Conservation (phyloP, 1,140 invertebrate genomes). For the Pararge aegeria region DNA sequence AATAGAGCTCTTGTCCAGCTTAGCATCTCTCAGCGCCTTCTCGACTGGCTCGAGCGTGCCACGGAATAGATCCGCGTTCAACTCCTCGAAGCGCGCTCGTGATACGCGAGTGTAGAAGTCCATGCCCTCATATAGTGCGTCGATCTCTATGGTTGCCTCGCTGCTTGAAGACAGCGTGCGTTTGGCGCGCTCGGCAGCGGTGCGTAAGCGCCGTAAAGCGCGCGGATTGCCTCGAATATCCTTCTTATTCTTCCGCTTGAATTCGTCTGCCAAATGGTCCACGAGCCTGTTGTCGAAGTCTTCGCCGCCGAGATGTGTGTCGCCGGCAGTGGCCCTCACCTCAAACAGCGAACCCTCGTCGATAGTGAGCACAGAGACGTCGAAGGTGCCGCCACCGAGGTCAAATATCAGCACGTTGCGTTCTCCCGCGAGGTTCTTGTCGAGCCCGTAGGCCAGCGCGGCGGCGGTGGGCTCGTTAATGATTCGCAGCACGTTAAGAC, state of each 20-base stretch:
- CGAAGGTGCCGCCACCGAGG: constrained; percentile 84
- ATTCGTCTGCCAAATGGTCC: constrained; percentile 83
- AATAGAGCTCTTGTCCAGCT: constrained; percentile 85
- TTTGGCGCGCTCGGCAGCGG: constrained; percentile 83
- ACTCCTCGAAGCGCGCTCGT: constrained; percentile 83
- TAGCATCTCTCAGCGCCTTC: constrained; percentile 87
- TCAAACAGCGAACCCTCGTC: too few species aligned
- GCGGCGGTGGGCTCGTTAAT: constrained; percentile 89
- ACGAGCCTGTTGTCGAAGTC: constrained; percentile 93
- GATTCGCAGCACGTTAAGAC: constrained; percentile 85
- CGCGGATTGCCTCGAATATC: constrained; percentile 73
- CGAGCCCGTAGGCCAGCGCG: constrained; percentile 87
- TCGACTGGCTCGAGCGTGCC: too few species aligned
- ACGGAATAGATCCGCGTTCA: constrained; percentile 83
- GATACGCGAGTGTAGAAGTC: constrained; percentile 83
- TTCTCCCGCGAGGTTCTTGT: constrained; percentile 85
- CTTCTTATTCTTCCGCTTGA: constrained; percentile 79
- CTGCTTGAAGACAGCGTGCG: constrained; percentile 81
- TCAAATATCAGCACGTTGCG: constrained; percentile 86
- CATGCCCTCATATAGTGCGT: constrained; percentile 80
- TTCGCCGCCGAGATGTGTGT: constrained; percentile 89
- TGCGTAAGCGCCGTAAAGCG: constrained; percentile 82
- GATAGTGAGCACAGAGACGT: constrained; percentile 93
- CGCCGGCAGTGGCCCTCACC: constrained; percentile 88
- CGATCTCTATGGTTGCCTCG: constrained; percentile 81